Evolutionary conservation across 1,140 invertebrate genomes (phyloP).

Genomic region (Ips typographus): DNA sequence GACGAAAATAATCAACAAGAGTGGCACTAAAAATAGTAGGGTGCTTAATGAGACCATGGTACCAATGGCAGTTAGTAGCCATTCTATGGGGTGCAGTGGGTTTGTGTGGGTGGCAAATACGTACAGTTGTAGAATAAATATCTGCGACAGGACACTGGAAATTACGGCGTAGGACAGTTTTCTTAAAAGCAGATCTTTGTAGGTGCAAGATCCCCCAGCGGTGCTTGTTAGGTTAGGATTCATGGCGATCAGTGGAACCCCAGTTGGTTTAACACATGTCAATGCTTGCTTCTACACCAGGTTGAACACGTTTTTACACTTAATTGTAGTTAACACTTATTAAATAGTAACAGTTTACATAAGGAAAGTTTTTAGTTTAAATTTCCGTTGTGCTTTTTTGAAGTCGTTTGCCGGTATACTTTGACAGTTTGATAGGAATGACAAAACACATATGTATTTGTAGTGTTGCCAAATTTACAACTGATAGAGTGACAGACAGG

Average conservation of each 20-base stretch:
- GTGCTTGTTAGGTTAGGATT: conserved; percentile 39
- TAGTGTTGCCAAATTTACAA: too few species aligned
- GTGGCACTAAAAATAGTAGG: conserved; percentile 58
- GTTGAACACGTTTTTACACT: too few species aligned
- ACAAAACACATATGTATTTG: too few species aligned
- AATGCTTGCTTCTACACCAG: too few species aligned
- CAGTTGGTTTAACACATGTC: too few species aligned
- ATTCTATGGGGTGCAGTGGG: conserved; percentile 55
- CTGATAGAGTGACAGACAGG: too few species aligned
- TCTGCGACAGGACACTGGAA: conserved; percentile 56
- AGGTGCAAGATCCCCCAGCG: conserved; percentile 36
- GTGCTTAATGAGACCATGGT: conserved; percentile 57
- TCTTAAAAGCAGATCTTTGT: conserved; percentile 54
- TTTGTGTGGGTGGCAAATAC: conserved; percentile 59
- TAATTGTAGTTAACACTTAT: too few species aligned
- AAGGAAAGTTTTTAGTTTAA: too few species aligned
- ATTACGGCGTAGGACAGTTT: conserved; percentile 55
- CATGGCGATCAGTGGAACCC: conserved; percentile 1
- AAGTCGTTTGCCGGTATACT: too few species aligned
- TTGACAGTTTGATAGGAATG: too few species aligned
- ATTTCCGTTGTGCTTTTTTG: too few species aligned
- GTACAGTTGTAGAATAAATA: conserved; percentile 56
- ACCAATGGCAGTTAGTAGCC: conserved; percentile 55
- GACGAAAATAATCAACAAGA: conserved; percentile 56
- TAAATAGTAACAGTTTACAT: too few species aligned